Evolutionary conservation across 2,888 invertebrate species (phyloP), one percentile per base, ranked within the genome.

Genomic region (Tromatobia lineatoria): DNA sequence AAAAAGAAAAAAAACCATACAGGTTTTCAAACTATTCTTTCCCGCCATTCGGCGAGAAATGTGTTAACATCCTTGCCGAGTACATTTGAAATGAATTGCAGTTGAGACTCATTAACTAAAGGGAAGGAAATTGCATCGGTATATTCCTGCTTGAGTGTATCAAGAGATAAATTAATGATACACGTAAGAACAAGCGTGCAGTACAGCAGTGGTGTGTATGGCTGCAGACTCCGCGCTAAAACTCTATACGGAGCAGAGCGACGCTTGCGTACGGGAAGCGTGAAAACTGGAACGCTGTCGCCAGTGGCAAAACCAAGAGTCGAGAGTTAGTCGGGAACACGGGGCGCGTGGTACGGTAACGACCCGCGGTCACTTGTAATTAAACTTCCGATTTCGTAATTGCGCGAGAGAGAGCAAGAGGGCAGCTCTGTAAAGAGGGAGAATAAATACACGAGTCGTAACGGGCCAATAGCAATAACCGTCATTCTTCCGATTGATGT

Each of bases 201-300:
- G 18, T 34, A 29, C 3, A 75, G 23, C 50, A 38, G 23, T 18
- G 50, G 34, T 50, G 25, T 29, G 25, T 66, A 67, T 67, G 50
- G 52, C 75, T 57, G 54, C 13, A 38, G 38, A n/a, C 54, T 76
- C 45, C n/a, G 74, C 64, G 20, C 38, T 15, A 50, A 45, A 18
- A 8, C 23, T 50, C 29, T 42, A n/a, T 52, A 50, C 38, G 18
- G 38, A 54, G 23, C 47, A 45, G 38, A 38, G 23, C 45, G 11
- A 11, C 38, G 77, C 38, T 77, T 54, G 59, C 29, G 67, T 73
- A 64, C 75, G 84, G 83, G 87, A 84, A 81, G 83, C 83, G 78
- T 52, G 79, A 83, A 87, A 81, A 82, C 75, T 87, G 77, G 79
- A 75, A 61, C 87, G 87, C 85, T 87, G 84, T 82, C 57, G 73